Percentiles rank a stretch among this genome's conserved stretches.
These are phyloP conservation scores for Argynnis bischoffii DNA, from an alignment of 2,888 invertebrate genomes.

Conservation along the genomic window DNA sequence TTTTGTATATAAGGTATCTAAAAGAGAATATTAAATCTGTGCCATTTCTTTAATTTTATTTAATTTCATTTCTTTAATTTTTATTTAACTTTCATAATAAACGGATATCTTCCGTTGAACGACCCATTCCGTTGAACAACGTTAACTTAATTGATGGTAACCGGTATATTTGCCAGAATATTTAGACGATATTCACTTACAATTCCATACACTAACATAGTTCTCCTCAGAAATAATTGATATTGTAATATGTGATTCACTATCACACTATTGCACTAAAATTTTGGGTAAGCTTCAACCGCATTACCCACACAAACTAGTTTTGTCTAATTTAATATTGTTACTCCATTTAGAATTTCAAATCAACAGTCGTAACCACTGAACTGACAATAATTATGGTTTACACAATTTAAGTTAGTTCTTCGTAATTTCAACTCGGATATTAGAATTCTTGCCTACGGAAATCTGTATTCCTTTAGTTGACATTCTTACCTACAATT, in stretches of 20 bases:
- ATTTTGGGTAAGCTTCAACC: slow-evolving; percentile 3
- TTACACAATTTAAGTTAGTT: slow-evolving; percentile 12
- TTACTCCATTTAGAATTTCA: slow-evolving; percentile 20
- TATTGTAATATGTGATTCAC: background rate
- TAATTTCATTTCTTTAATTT: too few species aligned
- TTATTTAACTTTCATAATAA: too few species aligned
- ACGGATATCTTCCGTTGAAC: background rate
- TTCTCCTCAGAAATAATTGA: too few species aligned
- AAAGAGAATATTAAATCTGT: background rate
- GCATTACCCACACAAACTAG: slow-evolving; percentile 12
- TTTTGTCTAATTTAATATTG: slow-evolving; percentile 21
- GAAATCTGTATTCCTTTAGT: slow-evolving; percentile 18
- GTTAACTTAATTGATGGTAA: too few species aligned
- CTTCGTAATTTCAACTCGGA: slow-evolving; percentile 9
- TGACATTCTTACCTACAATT: slow-evolving; percentile 12
- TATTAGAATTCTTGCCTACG: slow-evolving; percentile 5
- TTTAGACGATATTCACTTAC: too few species aligned
- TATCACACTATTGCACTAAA: slow-evolving; percentile 6
- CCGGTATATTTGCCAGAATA: too few species aligned
- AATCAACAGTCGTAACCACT: slow-evolving; percentile 19
- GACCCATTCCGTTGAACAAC: background rate
- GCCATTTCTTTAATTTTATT: too few species aligned
- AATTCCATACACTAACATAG: too few species aligned
- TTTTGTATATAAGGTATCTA: background rate
- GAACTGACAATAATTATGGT: slow-evolving; percentile 15